Conservation (phyloP, 2,888 invertebrate species). For the Pristionchus exspectatus region DNA sequence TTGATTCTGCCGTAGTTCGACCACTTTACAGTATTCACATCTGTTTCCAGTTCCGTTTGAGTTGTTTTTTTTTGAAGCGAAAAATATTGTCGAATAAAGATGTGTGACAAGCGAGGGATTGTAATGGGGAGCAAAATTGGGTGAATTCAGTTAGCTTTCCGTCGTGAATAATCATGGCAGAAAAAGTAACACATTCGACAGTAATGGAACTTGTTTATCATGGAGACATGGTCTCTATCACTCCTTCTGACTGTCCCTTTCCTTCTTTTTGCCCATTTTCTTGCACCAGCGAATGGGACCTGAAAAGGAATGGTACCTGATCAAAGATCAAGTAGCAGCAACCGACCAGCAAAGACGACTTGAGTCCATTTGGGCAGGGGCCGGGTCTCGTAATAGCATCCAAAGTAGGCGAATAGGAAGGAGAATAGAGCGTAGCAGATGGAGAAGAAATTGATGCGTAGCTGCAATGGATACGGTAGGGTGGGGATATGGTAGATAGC, state of each 20-base stretch:
- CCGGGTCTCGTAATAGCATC: not conserved
- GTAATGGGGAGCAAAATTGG: too few relatives aligned
- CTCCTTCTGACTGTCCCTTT: not conserved
- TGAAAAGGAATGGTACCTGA: not conserved
- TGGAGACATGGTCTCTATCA: not conserved
- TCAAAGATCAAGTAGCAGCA: too few relatives aligned
- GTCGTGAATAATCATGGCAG: not conserved
- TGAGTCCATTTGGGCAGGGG: not conserved
- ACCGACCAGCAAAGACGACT: not conserved
- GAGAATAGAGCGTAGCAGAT: not conserved
- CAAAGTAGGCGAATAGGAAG: not conserved
- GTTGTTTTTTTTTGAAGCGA: not conserved
- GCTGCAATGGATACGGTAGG: not conserved
- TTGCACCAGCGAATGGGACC: not conserved
- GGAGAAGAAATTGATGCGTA: not conserved
- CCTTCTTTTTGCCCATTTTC: not conserved
- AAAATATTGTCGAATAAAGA: not conserved
- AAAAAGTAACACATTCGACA: not conserved
- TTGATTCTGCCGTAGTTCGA: conserved; percentile 33
- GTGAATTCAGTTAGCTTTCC: too few relatives aligned
- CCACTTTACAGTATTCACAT: conserved; percentile 5
- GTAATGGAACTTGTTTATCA: conserved; percentile 22
- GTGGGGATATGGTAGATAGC: not conserved
- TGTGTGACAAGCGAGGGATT: not conserved
- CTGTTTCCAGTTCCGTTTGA: not conserved